A percentile compares a stretch with the other conserved stretches of the same genome.
Conservation (phyloP, 2,113 vertebrate species). For the Oriolus oriolus region DNA sequence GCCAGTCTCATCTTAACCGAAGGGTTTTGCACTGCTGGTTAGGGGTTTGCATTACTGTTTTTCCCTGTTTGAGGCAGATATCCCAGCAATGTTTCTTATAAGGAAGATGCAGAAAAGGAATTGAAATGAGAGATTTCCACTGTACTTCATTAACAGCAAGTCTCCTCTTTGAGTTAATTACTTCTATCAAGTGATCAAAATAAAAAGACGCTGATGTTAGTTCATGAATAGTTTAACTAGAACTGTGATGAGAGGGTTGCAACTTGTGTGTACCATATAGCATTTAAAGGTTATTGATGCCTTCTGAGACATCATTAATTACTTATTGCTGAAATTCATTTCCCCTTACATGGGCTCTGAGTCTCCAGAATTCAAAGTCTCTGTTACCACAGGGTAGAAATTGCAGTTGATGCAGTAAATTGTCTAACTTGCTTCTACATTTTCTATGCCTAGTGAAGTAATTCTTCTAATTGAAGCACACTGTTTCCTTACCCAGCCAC, state of each 20-base stretch:
- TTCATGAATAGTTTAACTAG: background rate
- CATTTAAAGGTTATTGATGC: background rate
- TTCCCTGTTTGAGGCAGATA: background rate
- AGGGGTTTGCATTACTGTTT: background rate
- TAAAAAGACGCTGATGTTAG: background rate
- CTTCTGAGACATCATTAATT: slow-evolving; percentile 11
- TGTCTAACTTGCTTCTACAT: background rate
- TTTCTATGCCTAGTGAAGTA: background rate
- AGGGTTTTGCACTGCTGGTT: background rate
- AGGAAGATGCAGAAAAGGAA: background rate
- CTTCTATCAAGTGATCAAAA: background rate
- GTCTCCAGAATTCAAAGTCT: background rate
- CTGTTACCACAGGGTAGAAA: background rate
- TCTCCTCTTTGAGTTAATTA: background rate
- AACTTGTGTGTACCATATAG: background rate
- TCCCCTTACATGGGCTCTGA: background rate
- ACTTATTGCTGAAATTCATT: background rate
- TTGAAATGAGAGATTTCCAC: background rate
- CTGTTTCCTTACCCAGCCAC: background rate
- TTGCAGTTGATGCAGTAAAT: background rate
- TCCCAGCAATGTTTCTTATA: background rate
- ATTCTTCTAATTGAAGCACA: background rate
- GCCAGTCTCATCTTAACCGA: background rate
- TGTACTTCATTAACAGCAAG: background rate
- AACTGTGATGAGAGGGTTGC: background rate